Base-by-base conservation (phyloP, 1,140 invertebrate genomes). In the Drosophila parabipectinata region DNA sequence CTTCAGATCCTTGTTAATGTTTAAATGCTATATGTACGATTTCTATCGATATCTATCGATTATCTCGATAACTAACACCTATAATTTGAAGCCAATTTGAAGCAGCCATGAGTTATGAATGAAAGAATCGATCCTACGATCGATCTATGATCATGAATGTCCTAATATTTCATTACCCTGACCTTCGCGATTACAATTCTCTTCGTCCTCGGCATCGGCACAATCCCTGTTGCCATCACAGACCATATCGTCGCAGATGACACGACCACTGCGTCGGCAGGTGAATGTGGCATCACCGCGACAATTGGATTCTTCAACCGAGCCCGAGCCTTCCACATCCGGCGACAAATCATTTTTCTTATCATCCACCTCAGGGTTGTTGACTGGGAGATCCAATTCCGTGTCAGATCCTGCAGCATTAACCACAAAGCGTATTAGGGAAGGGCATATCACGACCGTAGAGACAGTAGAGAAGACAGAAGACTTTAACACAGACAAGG, bases 261-360 rank as follows among this genome's bases (percentile, higher is more conserved):
- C 58, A 1, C 15, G 52, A 3, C 76, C 75, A 55, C 84, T 92
- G 44, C 90, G 68, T 10, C 26, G 37, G 73, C 94, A 95, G 10
- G 77, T 77, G 18, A 93, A 92, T 26, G 92, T 91, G 72, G 94
- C 93, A 84, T 95, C 94, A 12, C 93, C 93, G 41, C 94, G 92
- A 74, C 93, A 94, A 12, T 37, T n/a, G 34, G 34, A 37, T 1
- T n/a, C 10, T 0, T 21, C 56, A 24, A 28, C 15, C 10, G 15
- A 57, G 15, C 72, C 89, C 15, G 81, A 89, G 59, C 78, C 88
- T 48, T 79, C 76, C 2, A 21, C 21, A 3, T 21, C 21, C 21
- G 21, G 21, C 21, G 21, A 21, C 21, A 21, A 21, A 3, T 21
- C 21, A 21, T 3, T 21, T 21, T 21, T 21, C 2, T 21, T 21